Conservation (phyloP, 2,113 vertebrate genomes). For the Odocoileus hemionus region DNA sequence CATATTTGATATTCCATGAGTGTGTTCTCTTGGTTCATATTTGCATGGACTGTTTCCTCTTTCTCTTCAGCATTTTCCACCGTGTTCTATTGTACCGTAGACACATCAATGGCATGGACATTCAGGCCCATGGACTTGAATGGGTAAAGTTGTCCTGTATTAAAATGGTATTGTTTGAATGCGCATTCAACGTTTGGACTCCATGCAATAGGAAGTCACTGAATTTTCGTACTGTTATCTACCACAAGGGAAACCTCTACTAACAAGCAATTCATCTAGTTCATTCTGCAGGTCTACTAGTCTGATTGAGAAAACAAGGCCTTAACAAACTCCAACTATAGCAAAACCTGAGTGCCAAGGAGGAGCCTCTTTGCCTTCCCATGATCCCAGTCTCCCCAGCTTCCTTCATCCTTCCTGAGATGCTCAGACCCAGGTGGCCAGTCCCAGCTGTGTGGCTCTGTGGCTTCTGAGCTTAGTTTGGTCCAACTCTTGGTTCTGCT, state of each 20-base stretch:
- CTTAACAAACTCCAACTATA: neutral
- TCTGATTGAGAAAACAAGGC: neutral
- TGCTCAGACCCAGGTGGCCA: neutral
- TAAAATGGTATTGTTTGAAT: neutral
- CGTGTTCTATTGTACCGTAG: neutral
- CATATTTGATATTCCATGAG: neutral
- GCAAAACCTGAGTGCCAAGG: neutral
- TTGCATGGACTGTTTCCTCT: neutral
- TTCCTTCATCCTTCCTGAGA: neutral
- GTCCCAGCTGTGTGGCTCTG: neutral
- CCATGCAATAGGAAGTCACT: neutral
- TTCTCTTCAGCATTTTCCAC: neutral
- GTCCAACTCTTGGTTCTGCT: neutral
- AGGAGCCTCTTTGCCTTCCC: neutral
- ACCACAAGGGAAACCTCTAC: neutral
- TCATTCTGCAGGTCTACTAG: neutral
- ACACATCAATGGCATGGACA: neutral
- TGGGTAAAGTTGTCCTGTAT: neutral
- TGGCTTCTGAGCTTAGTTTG: neutral
- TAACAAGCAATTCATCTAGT: neutral
- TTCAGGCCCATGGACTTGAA: neutral
- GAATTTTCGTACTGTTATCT: neutral
- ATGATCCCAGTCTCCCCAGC: accelerated
- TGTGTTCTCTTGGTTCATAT: neutral
- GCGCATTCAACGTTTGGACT: neutral